Base-by-base conservation (phyloP, 2,888 invertebrate genomes). In the Quadriops clusia region DNA sequence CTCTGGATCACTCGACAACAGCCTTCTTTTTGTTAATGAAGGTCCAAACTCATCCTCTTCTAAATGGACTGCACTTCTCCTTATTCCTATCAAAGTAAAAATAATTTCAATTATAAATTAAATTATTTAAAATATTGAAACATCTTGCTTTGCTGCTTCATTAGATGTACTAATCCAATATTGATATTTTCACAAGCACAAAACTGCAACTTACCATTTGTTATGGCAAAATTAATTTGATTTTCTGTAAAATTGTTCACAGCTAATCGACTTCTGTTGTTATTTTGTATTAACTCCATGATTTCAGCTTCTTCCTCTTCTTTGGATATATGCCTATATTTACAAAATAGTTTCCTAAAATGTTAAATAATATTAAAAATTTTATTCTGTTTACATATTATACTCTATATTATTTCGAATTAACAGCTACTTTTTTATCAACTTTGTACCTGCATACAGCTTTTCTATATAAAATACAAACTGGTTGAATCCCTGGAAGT, bases 391-490 rank as follows among this genome's bases (percentile, higher is more conserved):
- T n/a, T n/a, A n/a, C n/a, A n/a, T n/a, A n/a, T n/a, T n/a, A n/a
- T n/a, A n/a, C n/a, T n/a, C n/a, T n/a, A n/a, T n/a, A n/a, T n/a
- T 26, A 20, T 11, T 17, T 23, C 23, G 10, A 23, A 9, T 6
- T 23, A 6, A 7, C 9, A 6, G 10, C 9, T 23, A 9, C 10
- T 21, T n/a, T n/a, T n/a, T n/a, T n/a, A n/a, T n/a, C n/a, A n/a
- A n/a, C n/a, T n/a, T n/a, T 44, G 17, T 58, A 53, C 38, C 66
- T 61, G 45, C 68, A 67, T 32, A 56, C 54, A 7, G 66, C 65
- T 41, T 65, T 67, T 27, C 64, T 54, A 42, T 63, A 68, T 41
- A 65, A 64, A 43, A 64, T 66, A 44, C 67, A 68, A 24, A 66
- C 53, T 15, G 63, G 65, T 15, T 61, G 62, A 1, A 53, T 45